These are phyloP conservation scores for Perca schrenkii DNA, from an alignment of 2,113 vertebrate genomes.

Conservation along the genomic window DNA sequence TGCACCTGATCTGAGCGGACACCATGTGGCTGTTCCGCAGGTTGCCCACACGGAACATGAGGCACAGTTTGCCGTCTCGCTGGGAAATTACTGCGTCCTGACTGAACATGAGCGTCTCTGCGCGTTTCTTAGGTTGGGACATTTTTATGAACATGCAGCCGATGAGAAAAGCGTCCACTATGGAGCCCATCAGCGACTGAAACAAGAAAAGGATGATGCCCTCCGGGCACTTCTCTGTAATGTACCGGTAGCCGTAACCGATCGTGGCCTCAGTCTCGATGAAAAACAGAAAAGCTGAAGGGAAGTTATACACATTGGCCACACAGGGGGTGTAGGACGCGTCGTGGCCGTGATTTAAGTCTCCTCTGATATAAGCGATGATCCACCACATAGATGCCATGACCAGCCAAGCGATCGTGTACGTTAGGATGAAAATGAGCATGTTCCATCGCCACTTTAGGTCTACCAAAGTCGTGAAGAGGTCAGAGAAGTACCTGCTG, in stretches of 20 bases:
- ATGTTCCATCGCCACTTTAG: constrained; percentile 94
- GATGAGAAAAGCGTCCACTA: constrained; percentile 92
- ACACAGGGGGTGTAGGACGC: constrained; percentile 88
- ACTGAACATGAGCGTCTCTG: constrained; percentile 93
- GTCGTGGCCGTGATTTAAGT: constrained; percentile 86
- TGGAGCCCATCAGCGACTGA: constrained; percentile 91
- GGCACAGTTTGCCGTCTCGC: constrained; percentile 90
- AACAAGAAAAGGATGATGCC: constrained; percentile 92
- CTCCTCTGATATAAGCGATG: constrained; percentile 90
- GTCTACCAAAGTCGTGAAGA: constrained; percentile 92
- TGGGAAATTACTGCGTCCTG: constrained; percentile 89
- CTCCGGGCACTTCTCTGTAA: constrained; percentile 92
- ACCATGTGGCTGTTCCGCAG: constrained; percentile 95
- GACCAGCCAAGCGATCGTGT: constrained; percentile 91
- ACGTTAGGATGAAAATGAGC: constrained; percentile 91
- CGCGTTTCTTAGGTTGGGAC: constrained; percentile 93
- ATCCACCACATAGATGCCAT: constrained; percentile 95
- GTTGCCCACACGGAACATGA: constrained; percentile 94
- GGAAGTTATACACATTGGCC: constrained; percentile 93
- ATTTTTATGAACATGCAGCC: constrained; percentile 96
- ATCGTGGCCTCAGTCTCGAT: constrained; percentile 93
- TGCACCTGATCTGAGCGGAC: constrained; percentile 93
- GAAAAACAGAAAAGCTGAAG: constrained; percentile 92
- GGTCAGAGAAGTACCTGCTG: constrained; percentile 90
- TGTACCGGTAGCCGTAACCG: constrained; percentile 91